Base-by-base conservation (phyloP, 2,888 invertebrate species). In the Perithous albicinctus region DNA sequence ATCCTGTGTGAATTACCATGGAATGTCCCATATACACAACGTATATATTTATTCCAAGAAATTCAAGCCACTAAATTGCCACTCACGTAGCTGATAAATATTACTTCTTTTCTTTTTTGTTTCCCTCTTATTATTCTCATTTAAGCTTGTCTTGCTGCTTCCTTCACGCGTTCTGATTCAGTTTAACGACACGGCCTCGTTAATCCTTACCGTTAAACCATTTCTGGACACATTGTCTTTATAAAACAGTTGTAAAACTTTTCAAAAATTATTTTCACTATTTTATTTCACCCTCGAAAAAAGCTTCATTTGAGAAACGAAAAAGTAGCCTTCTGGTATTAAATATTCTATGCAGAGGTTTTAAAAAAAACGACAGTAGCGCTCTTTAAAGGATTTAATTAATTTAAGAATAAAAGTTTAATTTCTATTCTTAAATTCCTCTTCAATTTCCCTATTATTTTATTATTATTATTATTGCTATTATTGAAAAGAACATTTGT, bases 151-250 rank as follows among this genome's bases (percentile, higher is more conserved):
- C 61, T 75, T 56, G 80, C 56, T 64, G 74, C 63, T 76, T 80
- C 61, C 78, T 80, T 80, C 76, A 80, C 83, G 83, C 80, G 76
- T 80, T 84, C 73, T 84, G 84, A 84, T 83, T 80, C 76, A 35
- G 64, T 77, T 78, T 83, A 83, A 84, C 80, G 82, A 80, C 82
- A 67, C 51, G 54, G 73, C 61, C 83, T 78, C 78, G 76, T 83
- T 80, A 80, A n/a, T 69, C 29, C 77, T 46, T 51, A 84, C 84
- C 84, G 84, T 84, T 84, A 84, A 63, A 63, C 61, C 80, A 61
- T n/a, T n/a, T n/a, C n/a, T n/a, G n/a, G n/a, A n/a, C n/a, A 74
- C 77, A 59, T 59, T 70, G 73, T 66, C 74, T 76, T 61, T 84
- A 63, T 78, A 80, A 80, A 20, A 69, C 77, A 59, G 76, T 59